A percentile compares a stretch with the other conserved stretches of the same genome.
Conservation (phyloP, 2,888 invertebrate genomes). For the Yponomeuta plumbellus region DNA sequence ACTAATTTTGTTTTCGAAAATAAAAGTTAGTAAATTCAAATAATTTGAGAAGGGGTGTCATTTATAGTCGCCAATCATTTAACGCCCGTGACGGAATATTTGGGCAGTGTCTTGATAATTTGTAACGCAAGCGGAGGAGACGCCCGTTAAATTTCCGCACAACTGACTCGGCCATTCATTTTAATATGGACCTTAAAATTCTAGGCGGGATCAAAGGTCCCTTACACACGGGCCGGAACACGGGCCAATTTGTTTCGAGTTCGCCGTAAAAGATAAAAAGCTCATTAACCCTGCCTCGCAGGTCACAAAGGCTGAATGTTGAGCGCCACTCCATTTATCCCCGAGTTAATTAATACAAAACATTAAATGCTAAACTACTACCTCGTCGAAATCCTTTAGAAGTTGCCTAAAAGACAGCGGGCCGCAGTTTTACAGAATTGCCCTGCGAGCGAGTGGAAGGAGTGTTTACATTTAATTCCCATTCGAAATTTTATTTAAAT, state of each 20-base stretch:
- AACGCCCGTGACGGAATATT: not conserved
- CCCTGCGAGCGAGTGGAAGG: conserved; percentile 34
- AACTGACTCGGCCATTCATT: conserved; percentile 47
- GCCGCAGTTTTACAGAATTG: conserved; percentile 51
- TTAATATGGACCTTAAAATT: conserved; percentile 46
- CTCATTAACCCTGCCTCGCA: conserved; percentile 35
- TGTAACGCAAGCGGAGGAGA: not conserved
- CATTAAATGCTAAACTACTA: conserved; percentile 51
- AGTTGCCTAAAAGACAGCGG: conserved; percentile 46
- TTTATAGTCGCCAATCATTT: too few species aligned
- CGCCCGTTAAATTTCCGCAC: not conserved
- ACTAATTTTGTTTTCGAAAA: too few species aligned
- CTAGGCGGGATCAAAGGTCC: conserved; percentile 43
- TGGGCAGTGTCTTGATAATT: not conserved
- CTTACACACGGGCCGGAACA: conserved; percentile 47
- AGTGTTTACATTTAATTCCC: conserved; percentile 73
- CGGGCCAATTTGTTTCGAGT: conserved; percentile 33
- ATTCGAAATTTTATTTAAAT: conserved; percentile 24
- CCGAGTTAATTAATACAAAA: conserved; percentile 67
- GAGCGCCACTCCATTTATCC: conserved; percentile 67
- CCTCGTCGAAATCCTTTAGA: conserved; percentile 70
- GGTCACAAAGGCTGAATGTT: conserved; percentile 39
- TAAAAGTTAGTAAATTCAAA: too few species aligned
- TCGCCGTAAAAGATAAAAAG: conserved; percentile 29
- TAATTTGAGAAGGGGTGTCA: too few species aligned